Evolutionary conservation across 2,113 vertebrate genomes (phyloP).

Genomic region (Mastomys natalensis): DNA sequence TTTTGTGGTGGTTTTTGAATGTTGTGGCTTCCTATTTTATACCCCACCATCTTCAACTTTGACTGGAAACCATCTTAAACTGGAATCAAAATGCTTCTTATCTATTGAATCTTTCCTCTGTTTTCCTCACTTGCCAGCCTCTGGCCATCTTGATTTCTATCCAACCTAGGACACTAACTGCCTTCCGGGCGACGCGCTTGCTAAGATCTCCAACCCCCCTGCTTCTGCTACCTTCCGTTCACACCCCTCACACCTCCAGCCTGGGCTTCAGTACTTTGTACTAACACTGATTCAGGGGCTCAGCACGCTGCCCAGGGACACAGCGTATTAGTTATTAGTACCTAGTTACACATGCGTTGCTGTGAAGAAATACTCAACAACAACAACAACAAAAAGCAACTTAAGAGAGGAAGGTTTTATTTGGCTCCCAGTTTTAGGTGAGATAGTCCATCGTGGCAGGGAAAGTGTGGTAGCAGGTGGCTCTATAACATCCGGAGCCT

Average conservation of each 20-base stretch:
- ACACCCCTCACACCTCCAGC: not conserved
- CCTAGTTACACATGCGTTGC: not conserved
- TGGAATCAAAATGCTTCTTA: not conserved
- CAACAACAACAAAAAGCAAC: too few species aligned
- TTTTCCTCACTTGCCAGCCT: not conserved
- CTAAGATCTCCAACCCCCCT: not conserved
- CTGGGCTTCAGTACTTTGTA: not conserved
- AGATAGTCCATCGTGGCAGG: not conserved
- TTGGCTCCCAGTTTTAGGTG: not conserved
- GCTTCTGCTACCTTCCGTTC: not conserved
- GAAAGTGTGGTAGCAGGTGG: accelerated
- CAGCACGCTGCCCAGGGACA: not conserved
- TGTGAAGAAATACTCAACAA: not conserved
- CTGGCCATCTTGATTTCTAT: not conserved
- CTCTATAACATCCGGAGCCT: not conserved
- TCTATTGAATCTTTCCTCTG: not conserved
- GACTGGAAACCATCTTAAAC: not conserved
- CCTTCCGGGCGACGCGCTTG: accelerated
- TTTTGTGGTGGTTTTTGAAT: not conserved
- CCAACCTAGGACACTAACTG: not conserved
- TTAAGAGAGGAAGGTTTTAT: not conserved
- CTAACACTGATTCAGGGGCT: not conserved
- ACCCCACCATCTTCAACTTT: not conserved
- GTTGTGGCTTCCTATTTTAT: not conserved
- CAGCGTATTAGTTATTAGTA: not conserved